Evolutionary conservation across 1,140 invertebrate species (phyloP).

Genomic region (Drosophila asahinai): DNA sequence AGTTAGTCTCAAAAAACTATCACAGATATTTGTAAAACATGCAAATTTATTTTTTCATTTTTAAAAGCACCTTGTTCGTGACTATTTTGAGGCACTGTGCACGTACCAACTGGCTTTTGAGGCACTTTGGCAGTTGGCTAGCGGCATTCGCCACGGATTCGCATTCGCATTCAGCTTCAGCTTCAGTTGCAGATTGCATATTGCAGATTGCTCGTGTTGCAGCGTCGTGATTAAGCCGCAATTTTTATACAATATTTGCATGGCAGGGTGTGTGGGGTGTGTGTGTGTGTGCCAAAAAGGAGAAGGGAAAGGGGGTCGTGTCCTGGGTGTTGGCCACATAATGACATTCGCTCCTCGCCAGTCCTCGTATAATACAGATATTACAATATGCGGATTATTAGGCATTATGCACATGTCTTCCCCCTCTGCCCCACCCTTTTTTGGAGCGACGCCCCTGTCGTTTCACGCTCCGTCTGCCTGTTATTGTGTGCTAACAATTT

Average conservation of each 20-base stretch:
- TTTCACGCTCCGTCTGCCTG: slow-evolving; percentile 40
- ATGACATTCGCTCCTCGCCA: slow-evolving; percentile 68
- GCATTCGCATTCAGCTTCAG: slow-evolving; percentile 33
- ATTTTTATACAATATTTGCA: slow-evolving; percentile 78
- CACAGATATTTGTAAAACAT: background rate
- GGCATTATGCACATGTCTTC: slow-evolving; percentile 73
- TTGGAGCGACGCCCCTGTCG: slow-evolving; percentile 4
- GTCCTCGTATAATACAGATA: slow-evolving; percentile 74
- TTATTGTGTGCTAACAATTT: slow-evolving; percentile 79
- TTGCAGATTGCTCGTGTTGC: slow-evolving; percentile 50
- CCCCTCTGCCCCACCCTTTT: background rate
- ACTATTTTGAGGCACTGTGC: slow-evolving; percentile 4
- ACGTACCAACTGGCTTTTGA: slow-evolving; percentile 46
- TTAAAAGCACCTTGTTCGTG: too few relatives aligned
- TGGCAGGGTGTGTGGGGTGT: slow-evolving; percentile 10
- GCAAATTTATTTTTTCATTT: background rate
- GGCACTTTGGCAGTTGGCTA: slow-evolving; percentile 66
- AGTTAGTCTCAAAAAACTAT: too few relatives aligned
- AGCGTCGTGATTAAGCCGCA: slow-evolving; percentile 75
- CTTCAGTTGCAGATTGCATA: slow-evolving; percentile 54
- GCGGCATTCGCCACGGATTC: slow-evolving; percentile 41
- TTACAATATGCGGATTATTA: slow-evolving; percentile 83
- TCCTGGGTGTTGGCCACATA: slow-evolving; percentile 45
- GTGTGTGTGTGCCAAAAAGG: slow-evolving; percentile 8
- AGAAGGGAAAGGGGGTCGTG: background rate